Evolutionary conservation across 1,140 invertebrate genomes (phyloP), one percentile per base, ranked within the genome.

Genomic region (Callitettix versicolor): DNA sequence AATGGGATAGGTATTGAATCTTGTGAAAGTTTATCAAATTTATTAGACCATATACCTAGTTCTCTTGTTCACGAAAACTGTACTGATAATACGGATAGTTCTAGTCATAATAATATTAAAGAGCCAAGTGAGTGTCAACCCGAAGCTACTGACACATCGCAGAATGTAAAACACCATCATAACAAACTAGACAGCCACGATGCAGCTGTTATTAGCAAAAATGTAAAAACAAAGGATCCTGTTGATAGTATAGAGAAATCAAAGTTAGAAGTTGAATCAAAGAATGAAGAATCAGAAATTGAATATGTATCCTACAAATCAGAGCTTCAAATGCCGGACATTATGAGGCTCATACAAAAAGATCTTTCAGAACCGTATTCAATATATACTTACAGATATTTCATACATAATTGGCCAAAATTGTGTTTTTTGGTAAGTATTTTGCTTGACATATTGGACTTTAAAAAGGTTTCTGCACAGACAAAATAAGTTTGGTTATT

Each of bases 361-460:
- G 96, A 98, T 76, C 78, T 99, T 59, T 98, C 95, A 58, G 96
- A 99, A 81, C 96, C 96, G 24, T 99, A 99, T 77, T 98, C 95
- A 57, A 98, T 99, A 75, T 99, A 99, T 73, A 99, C 96, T 34
- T 99, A 99, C 79, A 84, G 96, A 77, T 99, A 99, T 80, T 99
- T 99, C 77, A 98, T 99, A 71, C 93, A 98, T 71, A 98, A 99
- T 73, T 99, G 96, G 96, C 96, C 96, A 70, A 92, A 98, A 76
- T 75, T 99, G 56, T 98, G 95, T 74, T 96, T 97, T 75, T 76
- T 99, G 76, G 88, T 90, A 76, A 80, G 82, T 76, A 62, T 52
- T 15, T 36, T 38, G 4, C 17, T 52, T 46, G n/a, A 9, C 17
- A 36, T 42, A n/a, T n/a, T n/a, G n/a, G n/a, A n/a, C n/a, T n/a